Evolutionary conservation across 2,113 vertebrate genomes (phyloP), one percentile per base, ranked within the genome.

Genomic region (Synchiropus splendidus): DNA sequence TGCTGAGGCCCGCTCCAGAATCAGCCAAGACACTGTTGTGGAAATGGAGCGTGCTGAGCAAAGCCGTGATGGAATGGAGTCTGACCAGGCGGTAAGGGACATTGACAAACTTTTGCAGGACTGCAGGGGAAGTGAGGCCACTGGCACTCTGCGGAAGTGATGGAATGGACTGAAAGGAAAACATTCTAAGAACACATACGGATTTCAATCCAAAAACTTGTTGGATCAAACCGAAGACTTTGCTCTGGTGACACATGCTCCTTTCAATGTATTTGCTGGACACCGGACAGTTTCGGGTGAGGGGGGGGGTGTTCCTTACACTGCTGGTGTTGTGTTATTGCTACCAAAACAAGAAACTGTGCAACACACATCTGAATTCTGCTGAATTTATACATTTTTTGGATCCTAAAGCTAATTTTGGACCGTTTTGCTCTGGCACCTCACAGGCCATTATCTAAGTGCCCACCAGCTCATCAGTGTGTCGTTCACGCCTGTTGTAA

Each of bases 41-140:
- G 82, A 85, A 62, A 90, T 92, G 80, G 92, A 95, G 78, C 86
- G 90, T 0, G 89, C 87, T 17, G 89, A 93, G 66, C 72, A 74
- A 53, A 86, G 68, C 66, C 85, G 89, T 60, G 90, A 95, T 42
- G 88, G 88, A 0, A 89, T 95, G 84, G 94, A 98, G 71, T 89
- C 92, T 0, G 92, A 92, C 75, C 93, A 96, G 82, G 93, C 94
- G 51, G 93, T 94, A 75, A 89, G 93, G 75, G 95, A 99, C 87
- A 99, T 99, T 66, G 92, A 99, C 81, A 96, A 97, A 83, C 91
- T 99, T 56, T 88, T 99, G 79, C 92, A 97, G 81, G 95, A 99
- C 89, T 99, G 94, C 84, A 86, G 92, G 70, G 91, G 90, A 72
- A 93, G 67, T 3, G 94, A 98, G 78, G 55, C 70, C 58, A 72